Evolutionary conservation across 2,888 invertebrate species (phyloP).

Genomic region (Thymelicus acteon): DNA sequence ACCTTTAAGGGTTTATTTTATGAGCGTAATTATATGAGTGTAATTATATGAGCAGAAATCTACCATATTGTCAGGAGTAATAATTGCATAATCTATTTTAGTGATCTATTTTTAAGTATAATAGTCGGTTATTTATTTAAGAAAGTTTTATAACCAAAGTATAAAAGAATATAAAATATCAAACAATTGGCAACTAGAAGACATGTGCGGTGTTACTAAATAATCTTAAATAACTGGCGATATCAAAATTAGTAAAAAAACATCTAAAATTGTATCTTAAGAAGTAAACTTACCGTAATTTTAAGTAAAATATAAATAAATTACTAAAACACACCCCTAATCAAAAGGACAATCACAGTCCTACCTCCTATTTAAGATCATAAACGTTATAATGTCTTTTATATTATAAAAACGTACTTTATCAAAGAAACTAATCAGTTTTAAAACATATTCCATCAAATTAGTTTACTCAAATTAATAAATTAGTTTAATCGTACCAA

Average conservation of each 20-base stretch:
- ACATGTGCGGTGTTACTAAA: not conserved
- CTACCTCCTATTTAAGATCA: too few species aligned
- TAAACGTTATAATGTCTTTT: too few species aligned
- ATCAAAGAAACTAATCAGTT: too few species aligned
- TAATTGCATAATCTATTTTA: too few species aligned
- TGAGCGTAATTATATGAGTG: too few species aligned
- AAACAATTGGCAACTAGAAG: not conserved
- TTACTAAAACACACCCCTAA: not conserved
- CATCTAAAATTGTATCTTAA: not conserved
- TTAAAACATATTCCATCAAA: not conserved
- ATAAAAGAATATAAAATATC: not conserved
- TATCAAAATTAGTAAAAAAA: slow-evolving; percentile 2
- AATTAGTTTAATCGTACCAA: not conserved
- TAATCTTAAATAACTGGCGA: not conserved
- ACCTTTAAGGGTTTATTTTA: too few species aligned
- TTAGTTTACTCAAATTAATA: not conserved
- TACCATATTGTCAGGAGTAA: too few species aligned
- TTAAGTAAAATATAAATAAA: slow-evolving; percentile 3
- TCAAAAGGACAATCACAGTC: not conserved
- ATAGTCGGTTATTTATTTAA: too few species aligned
- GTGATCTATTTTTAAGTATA: too few species aligned
- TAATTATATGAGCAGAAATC: too few species aligned
- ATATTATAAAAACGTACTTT: too few species aligned
- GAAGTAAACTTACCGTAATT: slow-evolving; percentile 5
- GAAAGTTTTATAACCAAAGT: too few species aligned